Percentiles rank a stretch among this genome's conserved stretches.
These are phyloP conservation scores for Corythoichthys intestinalis DNA, from an alignment of 2,113 vertebrate species.

Conservation along the genomic window DNA sequence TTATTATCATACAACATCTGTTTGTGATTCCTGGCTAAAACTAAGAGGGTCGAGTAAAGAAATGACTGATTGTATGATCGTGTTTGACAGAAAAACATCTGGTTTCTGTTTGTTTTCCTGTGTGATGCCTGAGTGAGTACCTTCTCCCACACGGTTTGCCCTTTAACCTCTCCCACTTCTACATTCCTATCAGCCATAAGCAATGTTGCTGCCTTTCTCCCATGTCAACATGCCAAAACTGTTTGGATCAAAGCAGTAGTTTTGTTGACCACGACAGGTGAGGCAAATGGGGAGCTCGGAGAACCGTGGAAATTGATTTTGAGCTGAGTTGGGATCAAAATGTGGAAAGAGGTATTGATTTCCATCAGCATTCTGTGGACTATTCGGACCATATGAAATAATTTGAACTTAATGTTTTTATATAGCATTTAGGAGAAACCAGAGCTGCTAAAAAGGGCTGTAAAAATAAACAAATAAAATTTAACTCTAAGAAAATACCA, in stretches of 20 bases:
- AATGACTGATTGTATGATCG: conserved; percentile 10
- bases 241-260: conserved; percentile 29
- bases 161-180: conserved; percentile 24
- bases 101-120: conserved; percentile 2
- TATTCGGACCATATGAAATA: too few relatives aligned
- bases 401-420: too few relatives aligned
- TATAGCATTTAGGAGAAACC: too few relatives aligned
- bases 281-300: conserved; percentile 16
- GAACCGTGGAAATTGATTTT: neutral
- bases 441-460: too few relatives aligned
- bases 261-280: conserved; percentile 8
- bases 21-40: neutral
- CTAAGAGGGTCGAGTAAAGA: neutral
- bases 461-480: too few relatives aligned
- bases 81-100: conserved; percentile 27
- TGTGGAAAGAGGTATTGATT: too few relatives aligned
- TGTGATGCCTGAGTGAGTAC: conserved; percentile 19
- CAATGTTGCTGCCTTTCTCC: conserved; percentile 1
- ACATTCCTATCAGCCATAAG: neutral
- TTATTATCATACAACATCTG: neutral
- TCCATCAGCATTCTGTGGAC: too few relatives aligned
- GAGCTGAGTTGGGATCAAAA: too few relatives aligned
- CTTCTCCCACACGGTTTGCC: conserved; percentile 19
- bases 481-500: too few relatives aligned
- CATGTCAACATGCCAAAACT: conserved; percentile 31